Base-by-base conservation (phyloP, 2,797 vertebrate species). In the Florisuga fusca region DNA sequence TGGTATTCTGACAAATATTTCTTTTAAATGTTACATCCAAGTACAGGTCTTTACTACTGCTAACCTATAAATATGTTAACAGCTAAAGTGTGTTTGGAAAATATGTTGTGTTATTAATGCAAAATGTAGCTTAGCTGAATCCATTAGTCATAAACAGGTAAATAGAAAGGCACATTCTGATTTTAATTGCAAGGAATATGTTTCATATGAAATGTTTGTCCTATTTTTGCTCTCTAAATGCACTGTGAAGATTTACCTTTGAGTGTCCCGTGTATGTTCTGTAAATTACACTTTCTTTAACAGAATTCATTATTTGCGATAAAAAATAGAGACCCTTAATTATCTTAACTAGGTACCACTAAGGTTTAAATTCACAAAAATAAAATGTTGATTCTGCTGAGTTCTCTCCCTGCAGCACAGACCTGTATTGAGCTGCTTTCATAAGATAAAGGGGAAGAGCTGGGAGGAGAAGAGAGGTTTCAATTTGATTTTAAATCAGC, bases 91-190 rank as follows among this genome's bases (percentile, higher is more conserved):
- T 92, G 84, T 91, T 95, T 92, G 48, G 80, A 95, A 96, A 97
- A 95, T 71, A 87, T 93, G 93, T 84, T 93, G 94, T 90, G 93
- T 96, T 97, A 95, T 97, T 96, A 97, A 97, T 96, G 94, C 95
- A 93, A 96, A 96, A 93, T 83, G 53, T 84, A 85, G 89, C 85
- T 96, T 95, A 94, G 92, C 96, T 96, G 96, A 96, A 97, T 95
- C 95, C 88, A 61, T 93, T 75, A 96, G 93, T 93, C 89, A 84
- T 85, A 85, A 97, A 77, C 85, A 95, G 90, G 96, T 98, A 97
- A 94, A 95, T 86, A 94, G 94, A 94, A 92, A 92, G 95, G 87
- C 95, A 89, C 77, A 80, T 95, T 97, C 90, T 96, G 95, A 97
- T 94, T 96, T 96, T 97, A 95, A 96, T 96, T 96, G 95, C 81